Evolutionary conservation across 2,888 invertebrate species (phyloP).

Genomic region (Epirrhoe tristata): DNA sequence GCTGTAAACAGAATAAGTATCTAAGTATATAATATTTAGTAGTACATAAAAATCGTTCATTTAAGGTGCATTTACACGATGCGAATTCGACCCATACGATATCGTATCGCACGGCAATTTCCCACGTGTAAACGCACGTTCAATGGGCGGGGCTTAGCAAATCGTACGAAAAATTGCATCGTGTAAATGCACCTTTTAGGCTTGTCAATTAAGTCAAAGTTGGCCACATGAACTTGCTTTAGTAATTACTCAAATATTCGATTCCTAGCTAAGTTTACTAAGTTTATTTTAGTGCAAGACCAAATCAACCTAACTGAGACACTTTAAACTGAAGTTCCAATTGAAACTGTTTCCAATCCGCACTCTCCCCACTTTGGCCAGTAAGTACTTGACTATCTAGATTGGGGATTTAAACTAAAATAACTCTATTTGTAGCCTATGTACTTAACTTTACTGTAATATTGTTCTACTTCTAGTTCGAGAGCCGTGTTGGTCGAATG

Average conservation of each 20-base stretch:
- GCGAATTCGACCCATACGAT: too few relatives aligned
- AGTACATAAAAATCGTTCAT: too few relatives aligned
- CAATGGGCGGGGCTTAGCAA: too few relatives aligned
- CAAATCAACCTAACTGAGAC: conserved; percentile 59
- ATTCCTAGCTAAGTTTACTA: conserved; percentile 1
- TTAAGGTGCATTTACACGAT: too few relatives aligned
- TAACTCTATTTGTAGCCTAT: conserved; percentile 19
- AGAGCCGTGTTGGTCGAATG: too few relatives aligned
- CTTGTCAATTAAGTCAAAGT: background rate
- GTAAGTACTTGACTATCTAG: conserved; percentile 15
- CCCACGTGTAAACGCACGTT: too few relatives aligned
- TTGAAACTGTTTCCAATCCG: conserved; percentile 24
- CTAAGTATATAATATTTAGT: too few relatives aligned
- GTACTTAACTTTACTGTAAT: conserved; percentile 7
- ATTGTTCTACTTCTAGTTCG: background rate
- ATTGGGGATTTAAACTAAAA: conserved; percentile 16
- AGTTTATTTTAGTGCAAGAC: conserved; percentile 2
- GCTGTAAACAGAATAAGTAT: too few relatives aligned
- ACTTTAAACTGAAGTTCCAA: conserved; percentile 50
- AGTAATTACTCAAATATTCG: background rate
- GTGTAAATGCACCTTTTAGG: too few relatives aligned
- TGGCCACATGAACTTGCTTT: background rate
- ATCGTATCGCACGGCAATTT: too few relatives aligned
- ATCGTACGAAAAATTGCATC: too few relatives aligned
- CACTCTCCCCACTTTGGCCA: conserved; percentile 13